Evolutionary conservation across 2,888 invertebrate genomes (phyloP).

Genomic region (Junonia oenone): DNA sequence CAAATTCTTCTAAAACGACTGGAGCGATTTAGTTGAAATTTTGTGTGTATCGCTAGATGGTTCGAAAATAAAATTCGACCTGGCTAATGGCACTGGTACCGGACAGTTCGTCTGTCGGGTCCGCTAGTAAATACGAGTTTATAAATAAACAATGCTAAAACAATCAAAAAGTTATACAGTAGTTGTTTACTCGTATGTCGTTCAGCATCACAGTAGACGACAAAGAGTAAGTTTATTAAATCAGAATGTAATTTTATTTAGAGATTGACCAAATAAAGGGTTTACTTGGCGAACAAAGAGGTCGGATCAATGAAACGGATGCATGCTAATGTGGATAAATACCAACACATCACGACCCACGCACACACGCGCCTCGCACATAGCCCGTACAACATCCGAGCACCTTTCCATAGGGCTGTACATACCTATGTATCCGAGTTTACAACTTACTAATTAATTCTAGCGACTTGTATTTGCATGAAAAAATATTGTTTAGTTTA

Average conservation of each 20-base stretch:
- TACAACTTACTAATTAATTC: not conserved
- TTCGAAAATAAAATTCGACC: too few relatives aligned
- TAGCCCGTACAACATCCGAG: slow-evolving; percentile 15
- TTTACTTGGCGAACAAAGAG: slow-evolving; percentile 53
- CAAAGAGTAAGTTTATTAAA: slow-evolving; percentile 4
- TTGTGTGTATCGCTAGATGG: too few relatives aligned
- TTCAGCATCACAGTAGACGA: not conserved
- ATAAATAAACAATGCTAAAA: too few relatives aligned
- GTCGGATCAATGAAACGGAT: slow-evolving; percentile 66
- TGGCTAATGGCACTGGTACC: too few relatives aligned
- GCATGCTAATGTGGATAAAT: slow-evolving; percentile 71
- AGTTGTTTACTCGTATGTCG: too few relatives aligned
- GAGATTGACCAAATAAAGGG: slow-evolving; percentile 41
- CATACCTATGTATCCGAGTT: not conserved
- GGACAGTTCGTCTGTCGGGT: too few relatives aligned
- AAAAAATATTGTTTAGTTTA: not conserved
- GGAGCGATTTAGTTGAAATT: too few relatives aligned
- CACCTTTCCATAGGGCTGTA: slow-evolving; percentile 14
- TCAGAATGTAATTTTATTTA: slow-evolving; percentile 13
- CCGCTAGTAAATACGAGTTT: too few relatives aligned
- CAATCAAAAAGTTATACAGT: not conserved
- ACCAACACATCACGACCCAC: slow-evolving; percentile 52
- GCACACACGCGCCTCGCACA: slow-evolving; percentile 37
- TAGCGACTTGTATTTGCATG: not conserved
- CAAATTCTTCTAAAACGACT: too few relatives aligned